phyloP scores from a whole-genome alignment of 2,888 invertebrate species.

The Archips crataeganus region DNA sequence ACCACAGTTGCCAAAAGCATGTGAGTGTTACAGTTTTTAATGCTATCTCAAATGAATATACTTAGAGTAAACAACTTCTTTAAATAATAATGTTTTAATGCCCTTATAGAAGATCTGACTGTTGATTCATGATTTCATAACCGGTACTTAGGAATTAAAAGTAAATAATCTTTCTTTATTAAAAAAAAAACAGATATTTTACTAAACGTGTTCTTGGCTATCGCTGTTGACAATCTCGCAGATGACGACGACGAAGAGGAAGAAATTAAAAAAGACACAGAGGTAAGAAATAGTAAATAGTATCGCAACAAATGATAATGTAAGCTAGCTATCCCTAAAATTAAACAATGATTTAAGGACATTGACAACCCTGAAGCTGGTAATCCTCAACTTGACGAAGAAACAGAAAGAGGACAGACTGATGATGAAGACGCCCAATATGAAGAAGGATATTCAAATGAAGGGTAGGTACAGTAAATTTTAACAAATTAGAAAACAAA shows the following conservation, averaged over 20 bases:
- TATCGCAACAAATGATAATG: background rate
- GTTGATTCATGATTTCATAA: no score
- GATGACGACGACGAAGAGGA: slow-evolving; percentile 96
- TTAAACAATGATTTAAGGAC: slow-evolving; percentile 53
- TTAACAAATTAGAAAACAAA: background rate
- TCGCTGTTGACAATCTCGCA: slow-evolving; percentile 99
- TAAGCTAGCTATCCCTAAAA: background rate
- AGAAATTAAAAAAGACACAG: slow-evolving; percentile 94
- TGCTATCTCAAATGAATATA: no score
- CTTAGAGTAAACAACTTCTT: no score
- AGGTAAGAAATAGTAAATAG: slow-evolving; percentile 68
- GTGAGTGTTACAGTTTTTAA: no score
- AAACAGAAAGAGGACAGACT: slow-evolving; percentile 84
- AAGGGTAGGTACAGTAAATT: slow-evolving; percentile 79
- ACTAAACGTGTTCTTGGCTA: slow-evolving; percentile 99
- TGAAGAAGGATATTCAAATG: slow-evolving; percentile 88
- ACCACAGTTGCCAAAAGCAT: no score
- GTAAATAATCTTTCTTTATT: slow-evolving; percentile 44
- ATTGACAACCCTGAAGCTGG: slow-evolving; percentile 75
- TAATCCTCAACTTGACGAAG: slow-evolving; percentile 82
- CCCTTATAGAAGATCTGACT: no score
- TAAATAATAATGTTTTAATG: no score
- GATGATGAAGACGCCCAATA: slow-evolving; percentile 89
- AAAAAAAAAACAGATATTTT: slow-evolving; percentile 91
- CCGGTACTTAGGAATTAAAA: no score